Evolutionary conservation across 2,113 vertebrate species (phyloP).

Genomic region (Ifrita kowaldi): DNA sequence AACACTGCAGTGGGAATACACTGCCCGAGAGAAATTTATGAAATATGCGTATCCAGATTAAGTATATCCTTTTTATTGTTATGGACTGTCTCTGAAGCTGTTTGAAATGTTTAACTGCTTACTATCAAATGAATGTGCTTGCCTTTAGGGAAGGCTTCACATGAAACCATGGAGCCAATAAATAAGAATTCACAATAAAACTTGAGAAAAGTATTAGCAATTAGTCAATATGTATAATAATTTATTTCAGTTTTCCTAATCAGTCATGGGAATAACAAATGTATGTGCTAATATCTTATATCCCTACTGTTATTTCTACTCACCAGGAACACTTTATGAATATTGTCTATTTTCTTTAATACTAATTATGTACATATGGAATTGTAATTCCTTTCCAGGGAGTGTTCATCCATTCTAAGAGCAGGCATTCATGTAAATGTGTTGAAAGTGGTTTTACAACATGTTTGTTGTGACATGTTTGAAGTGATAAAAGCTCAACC

Average conservation of each 20-base stretch:
- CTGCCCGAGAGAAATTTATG: conserved; percentile 14
- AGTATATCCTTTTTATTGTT: conserved; percentile 28
- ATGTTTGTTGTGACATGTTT: background rate
- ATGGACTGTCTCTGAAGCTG: conserved; percentile 1
- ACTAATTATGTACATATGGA: background rate
- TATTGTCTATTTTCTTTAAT: background rate
- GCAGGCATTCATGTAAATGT: background rate
- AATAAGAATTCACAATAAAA: background rate
- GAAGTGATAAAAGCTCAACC: background rate
- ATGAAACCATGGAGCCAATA: background rate
- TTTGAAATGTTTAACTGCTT: conserved; percentile 34
- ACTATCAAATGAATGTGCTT: background rate
- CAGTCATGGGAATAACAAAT: background rate
- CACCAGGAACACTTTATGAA: background rate
- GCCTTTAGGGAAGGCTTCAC: background rate
- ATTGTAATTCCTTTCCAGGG: background rate
- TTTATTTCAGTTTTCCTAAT: background rate
- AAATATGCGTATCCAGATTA: background rate
- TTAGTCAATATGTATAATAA: background rate
- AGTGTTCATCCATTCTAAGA: background rate
- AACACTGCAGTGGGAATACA: conserved; percentile 9
- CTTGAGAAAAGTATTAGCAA: background rate
- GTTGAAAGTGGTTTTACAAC: background rate
- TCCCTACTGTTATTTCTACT: background rate
- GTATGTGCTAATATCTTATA: background rate